A percentile compares a stretch with the other conserved stretches of the same genome.
Evolutionary conservation across 2,113 vertebrate genomes (phyloP).

Genomic region (Pelecanoides urinatrix): DNA sequence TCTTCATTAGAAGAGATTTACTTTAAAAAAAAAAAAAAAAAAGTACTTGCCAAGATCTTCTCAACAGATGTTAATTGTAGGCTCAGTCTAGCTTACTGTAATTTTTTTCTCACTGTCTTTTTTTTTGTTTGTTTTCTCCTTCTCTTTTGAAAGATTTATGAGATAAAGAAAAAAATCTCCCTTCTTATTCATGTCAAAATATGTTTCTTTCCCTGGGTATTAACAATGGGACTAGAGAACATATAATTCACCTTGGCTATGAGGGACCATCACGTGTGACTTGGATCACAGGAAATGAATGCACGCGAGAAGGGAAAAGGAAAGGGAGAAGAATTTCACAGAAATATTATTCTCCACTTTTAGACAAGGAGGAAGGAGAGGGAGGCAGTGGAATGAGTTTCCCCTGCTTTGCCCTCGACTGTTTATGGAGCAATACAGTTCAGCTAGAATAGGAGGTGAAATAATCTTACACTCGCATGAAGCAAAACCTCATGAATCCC

Average conservation of each 20-base stretch:
- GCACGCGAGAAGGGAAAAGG: accelerated
- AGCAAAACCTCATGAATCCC: background rate
- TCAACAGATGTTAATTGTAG: background rate
- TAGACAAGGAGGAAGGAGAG: background rate
- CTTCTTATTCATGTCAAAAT: background rate
- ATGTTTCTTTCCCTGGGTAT: background rate
- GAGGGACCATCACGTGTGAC: background rate
- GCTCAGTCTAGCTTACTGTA: background rate
- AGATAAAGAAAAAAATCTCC: background rate
- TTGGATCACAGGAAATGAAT: background rate
- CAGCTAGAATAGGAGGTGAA: background rate
- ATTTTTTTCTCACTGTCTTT: background rate
- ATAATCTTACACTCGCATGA: background rate
- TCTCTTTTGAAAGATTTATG: background rate
- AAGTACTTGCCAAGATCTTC: background rate
- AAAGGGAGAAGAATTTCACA: background rate
- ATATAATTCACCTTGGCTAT: background rate
- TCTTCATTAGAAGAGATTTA: slow-evolving; percentile 5
- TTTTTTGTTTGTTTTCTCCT: background rate
- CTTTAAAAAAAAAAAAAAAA: background rate
- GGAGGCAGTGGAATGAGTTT: background rate
- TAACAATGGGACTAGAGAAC: background rate
- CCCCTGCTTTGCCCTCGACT: background rate
- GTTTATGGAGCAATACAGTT: background rate
- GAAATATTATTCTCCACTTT: background rate